phyloP scores from a whole-genome alignment of 1,140 invertebrate species.

The Drosophila triauraria region DNA sequence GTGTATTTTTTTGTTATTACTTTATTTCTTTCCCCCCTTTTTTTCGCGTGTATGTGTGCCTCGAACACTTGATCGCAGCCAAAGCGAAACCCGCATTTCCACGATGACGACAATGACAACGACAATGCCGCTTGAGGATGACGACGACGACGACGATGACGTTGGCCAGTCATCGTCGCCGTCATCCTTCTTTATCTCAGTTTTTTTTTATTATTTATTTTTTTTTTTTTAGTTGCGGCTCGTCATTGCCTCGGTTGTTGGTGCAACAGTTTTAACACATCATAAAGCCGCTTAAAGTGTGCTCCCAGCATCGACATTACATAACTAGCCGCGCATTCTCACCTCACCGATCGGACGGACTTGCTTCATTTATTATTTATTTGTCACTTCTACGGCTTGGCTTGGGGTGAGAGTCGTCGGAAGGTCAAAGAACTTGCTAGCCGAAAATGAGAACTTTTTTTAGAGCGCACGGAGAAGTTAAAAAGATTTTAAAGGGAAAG shows the following conservation, averaged over 20 bases:
- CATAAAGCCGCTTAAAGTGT: constrained; percentile 70
- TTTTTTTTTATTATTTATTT: constrained; percentile 9
- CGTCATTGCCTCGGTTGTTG: constrained; percentile 51
- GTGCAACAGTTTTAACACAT: constrained; percentile 70
- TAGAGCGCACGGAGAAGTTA: not conserved
- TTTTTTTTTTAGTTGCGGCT: constrained; percentile 18
- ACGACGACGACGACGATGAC: constrained; percentile 48
- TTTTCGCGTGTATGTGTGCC: constrained; percentile 13
- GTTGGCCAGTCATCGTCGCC: constrained; percentile 54
- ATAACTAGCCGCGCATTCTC: constrained; percentile 48
- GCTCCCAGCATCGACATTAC: constrained; percentile 45
- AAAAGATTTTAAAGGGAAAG: not conserved
- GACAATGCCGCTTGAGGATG: constrained; percentile 38
- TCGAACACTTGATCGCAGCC: constrained; percentile 42
- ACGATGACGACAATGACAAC: constrained; percentile 67
- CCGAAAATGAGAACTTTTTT: not conserved
- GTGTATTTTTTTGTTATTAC: too few species aligned
- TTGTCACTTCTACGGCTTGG: constrained; percentile 4
- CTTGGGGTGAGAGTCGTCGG: not conserved
- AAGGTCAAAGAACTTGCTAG: constrained; percentile 30
- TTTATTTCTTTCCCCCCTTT: too few species aligned
- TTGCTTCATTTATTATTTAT: constrained; percentile 35
- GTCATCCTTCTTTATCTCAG: constrained; percentile 44
- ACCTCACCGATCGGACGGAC: constrained; percentile 4
- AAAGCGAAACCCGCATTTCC: constrained; percentile 58